phyloP scores from a whole-genome alignment of 2,888 invertebrate genomes.

The Heteromurus nitidus region DNA sequence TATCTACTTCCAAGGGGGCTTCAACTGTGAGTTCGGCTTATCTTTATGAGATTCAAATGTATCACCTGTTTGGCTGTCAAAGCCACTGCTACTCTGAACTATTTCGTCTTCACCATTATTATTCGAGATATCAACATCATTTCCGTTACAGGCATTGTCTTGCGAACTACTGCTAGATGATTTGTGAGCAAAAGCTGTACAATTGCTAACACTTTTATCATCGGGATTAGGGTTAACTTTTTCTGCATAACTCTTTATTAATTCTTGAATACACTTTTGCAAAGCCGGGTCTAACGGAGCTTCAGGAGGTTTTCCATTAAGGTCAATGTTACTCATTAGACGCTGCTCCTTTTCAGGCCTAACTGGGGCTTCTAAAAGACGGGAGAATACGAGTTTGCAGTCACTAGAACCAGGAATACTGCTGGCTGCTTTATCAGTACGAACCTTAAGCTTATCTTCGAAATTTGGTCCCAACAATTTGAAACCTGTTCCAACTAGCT shows the following conservation, averaged over 20 bases:
- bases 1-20: constrained; percentile 63
- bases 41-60: constrained; percentile 27
- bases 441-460: too few species aligned
- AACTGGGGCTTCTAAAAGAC: constrained; percentile 58
- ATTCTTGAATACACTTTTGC: constrained; percentile 66
- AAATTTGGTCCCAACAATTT: too few species aligned
- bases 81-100: background rate
- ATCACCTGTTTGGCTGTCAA: constrained; percentile 10
- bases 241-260: constrained; percentile 64
- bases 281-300: constrained; percentile 52
- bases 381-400: constrained; percentile 32
- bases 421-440: constrained; percentile 28
- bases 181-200: background rate
- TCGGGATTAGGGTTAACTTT: constrained; percentile 22
- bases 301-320: background rate
- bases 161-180: background rate
- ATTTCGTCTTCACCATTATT: background rate
- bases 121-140: constrained; percentile 15
- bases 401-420: constrained; percentile 1
- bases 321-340: background rate
- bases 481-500: too few species aligned
- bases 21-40: constrained; percentile 14
- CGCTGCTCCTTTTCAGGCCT: constrained; percentile 54
- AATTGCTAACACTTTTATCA: background rate
- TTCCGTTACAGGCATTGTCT: constrained; percentile 20